Base-by-base conservation (phyloP, 2,888 invertebrate species). In the Sesamia inferens region DNA sequence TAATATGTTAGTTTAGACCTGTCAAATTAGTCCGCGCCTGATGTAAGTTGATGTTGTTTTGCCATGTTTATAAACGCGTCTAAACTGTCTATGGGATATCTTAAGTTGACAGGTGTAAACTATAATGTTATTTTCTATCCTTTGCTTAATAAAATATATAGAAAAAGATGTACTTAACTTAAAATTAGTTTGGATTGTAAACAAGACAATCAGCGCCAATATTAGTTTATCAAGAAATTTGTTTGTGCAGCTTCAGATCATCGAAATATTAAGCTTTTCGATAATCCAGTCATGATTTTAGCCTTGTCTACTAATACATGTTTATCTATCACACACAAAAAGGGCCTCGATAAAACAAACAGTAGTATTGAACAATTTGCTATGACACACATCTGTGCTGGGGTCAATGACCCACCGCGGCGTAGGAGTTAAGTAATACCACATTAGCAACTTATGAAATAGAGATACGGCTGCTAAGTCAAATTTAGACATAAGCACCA, bases 331-430 rank as follows among this genome's bases (percentile, higher is more conserved):
- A 59, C 57, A 47, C 39, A 81, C 61, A 16, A 48, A 54, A 22
- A 70, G 61, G 70, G 69, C 57, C 69, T 47, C 67, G 13, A 24
- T 58, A 42, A 31, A 14, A 19, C 47, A 11, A 39, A 57, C 74
- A 58, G 51, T 51, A 66, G 63, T 63, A 42, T 58, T 39, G 39
- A 55, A 59, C 57, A 63, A 69, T 73, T 62, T 58, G 24, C 57
- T 47, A 58, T 51, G 22, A 74, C 61, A 51, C 51, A 57, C 11
- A 58, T 64, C 11, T 3, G 14, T 22, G 58, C 0, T 13, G 68
- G 63, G 66, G 74, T 82, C 66, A 71, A 16, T 47, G 67, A 83
- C 78, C 83, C 61, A n/a, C 62, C 7, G 64, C 71, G 63, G 59
- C 44, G 62, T 24, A 39, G 54, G 59, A 62, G 72, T 68, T 61